phyloP scores from a whole-genome alignment of 2,888 invertebrate genomes.

The Lottia scabra region DNA sequence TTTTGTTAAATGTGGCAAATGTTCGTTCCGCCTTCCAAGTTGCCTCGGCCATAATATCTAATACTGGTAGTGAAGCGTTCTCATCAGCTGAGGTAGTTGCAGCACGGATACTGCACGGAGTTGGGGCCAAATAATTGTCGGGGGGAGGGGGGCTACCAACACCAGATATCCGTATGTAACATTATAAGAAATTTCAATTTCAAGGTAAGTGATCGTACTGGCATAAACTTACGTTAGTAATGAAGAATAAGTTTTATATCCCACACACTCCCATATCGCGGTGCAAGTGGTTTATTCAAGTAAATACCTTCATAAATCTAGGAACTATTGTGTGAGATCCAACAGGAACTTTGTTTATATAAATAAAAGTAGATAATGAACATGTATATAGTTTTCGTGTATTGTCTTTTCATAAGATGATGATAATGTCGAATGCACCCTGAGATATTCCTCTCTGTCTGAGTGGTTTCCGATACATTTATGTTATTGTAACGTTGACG shows the following conservation, averaged over 20 bases:
- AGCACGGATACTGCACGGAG: not conserved
- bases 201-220: too few relatives aligned
- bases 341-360: not conserved
- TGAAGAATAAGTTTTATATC: conserved; percentile 1
- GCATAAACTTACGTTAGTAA: too few relatives aligned
- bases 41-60: not conserved
- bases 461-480: conserved; percentile 23
- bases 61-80: not conserved
- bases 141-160: too few relatives aligned
- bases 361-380: not conserved
- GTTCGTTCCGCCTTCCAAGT: not conserved
- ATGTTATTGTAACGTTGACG: too few relatives aligned
- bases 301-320: conserved; percentile 29
- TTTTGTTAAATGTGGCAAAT: not conserved
- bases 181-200: too few relatives aligned
- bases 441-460: conserved; percentile 18
- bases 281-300: conserved; percentile 18
- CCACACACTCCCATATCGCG: conserved; percentile 31
- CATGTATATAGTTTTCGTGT: conserved; percentile 27
- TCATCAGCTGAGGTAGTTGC: not conserved
- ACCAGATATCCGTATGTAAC: too few relatives aligned
- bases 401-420: conserved; percentile 29
- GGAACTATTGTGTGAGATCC: conserved; percentile 14
- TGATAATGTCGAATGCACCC: conserved; percentile 21
- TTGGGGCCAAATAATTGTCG: too few relatives aligned